Percentiles rank a stretch among this genome's conserved stretches.
Conservation (phyloP, 2,797 vertebrate species). For the Zalophus californianus region DNA sequence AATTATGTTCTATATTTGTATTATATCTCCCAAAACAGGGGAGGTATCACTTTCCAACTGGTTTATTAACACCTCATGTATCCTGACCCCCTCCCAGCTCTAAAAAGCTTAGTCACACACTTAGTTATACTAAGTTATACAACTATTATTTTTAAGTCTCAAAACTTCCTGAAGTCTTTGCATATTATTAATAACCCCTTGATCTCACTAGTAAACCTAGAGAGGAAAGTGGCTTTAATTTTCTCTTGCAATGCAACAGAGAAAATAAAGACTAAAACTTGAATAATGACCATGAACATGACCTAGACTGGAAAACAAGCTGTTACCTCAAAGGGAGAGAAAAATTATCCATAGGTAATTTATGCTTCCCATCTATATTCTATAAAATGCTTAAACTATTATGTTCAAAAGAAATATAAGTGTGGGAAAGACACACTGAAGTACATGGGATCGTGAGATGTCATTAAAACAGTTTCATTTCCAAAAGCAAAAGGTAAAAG, state of each 20-base stretch:
- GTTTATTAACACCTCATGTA: slow-evolving; percentile 24
- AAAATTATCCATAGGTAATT: slow-evolving; percentile 13
- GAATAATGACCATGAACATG: slow-evolving; percentile 44
- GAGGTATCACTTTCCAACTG: neutral
- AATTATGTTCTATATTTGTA: slow-evolving; percentile 44
- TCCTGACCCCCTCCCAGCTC: neutral
- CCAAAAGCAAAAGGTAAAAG: slow-evolving; percentile 50
- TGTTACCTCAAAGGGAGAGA: slow-evolving; percentile 52
- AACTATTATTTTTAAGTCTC: slow-evolving; percentile 22
- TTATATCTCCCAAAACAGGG: neutral
- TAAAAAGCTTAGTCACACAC: neutral
- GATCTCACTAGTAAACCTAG: slow-evolving; percentile 10
- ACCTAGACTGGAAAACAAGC: slow-evolving; percentile 56
- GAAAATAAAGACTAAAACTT: slow-evolving; percentile 57
- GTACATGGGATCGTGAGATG: neutral
- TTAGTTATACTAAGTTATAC: neutral
- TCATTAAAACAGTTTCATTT: slow-evolving; percentile 52
- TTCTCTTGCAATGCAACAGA: slow-evolving; percentile 59
- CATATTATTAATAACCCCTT: slow-evolving; percentile 45
- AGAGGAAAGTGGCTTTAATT: slow-evolving; percentile 57
- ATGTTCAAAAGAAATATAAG: slow-evolving; percentile 36
- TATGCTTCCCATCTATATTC: neutral
- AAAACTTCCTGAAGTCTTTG: slow-evolving; percentile 42
- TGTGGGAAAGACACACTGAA: neutral
- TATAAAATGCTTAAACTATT: slow-evolving; percentile 7